These are phyloP conservation scores for Hypercompe scribonia DNA, from an alignment of 2,888 invertebrate species.

Conservation along the genomic window DNA sequence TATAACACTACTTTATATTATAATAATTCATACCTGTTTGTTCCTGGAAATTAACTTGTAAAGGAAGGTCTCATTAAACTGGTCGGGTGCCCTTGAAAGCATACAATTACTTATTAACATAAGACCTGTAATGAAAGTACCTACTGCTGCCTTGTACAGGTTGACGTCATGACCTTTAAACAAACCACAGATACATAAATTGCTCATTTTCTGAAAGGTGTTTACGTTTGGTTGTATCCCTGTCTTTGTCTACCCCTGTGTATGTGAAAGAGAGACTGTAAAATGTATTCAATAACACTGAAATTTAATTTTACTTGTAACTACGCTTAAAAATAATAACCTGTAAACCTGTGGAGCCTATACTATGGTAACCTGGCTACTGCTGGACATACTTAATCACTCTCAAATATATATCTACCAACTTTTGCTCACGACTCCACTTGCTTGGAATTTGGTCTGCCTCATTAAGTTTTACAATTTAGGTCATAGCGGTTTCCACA, in stretches of 20 bases:
- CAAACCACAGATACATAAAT: background rate
- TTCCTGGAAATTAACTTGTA: background rate
- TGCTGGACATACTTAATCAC: too few species aligned
- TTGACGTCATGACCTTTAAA: conserved; percentile 1
- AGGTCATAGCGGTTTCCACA: too few species aligned
- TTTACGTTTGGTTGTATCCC: background rate
- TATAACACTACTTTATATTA: too few species aligned
- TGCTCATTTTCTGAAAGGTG: background rate
- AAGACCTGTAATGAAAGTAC: background rate
- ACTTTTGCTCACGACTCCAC: too few species aligned
- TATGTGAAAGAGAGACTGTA: background rate
- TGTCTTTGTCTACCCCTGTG: background rate
- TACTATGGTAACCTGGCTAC: too few species aligned
- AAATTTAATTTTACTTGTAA: too few species aligned
- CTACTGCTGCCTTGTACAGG: background rate
- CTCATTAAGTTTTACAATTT: too few species aligned
- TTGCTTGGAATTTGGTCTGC: too few species aligned
- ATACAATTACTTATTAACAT: background rate
- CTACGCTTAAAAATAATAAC: too few species aligned
- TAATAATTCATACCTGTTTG: background rate
- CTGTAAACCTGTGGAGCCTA: too few species aligned
- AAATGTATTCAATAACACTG: background rate
- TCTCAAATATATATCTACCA: too few species aligned
- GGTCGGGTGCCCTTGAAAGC: background rate
- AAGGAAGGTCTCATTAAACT: background rate